Evolutionary conservation across 2,113 vertebrate species (phyloP), one percentile per base, ranked within the genome.

Genomic region (Zosterops pallidus): DNA sequence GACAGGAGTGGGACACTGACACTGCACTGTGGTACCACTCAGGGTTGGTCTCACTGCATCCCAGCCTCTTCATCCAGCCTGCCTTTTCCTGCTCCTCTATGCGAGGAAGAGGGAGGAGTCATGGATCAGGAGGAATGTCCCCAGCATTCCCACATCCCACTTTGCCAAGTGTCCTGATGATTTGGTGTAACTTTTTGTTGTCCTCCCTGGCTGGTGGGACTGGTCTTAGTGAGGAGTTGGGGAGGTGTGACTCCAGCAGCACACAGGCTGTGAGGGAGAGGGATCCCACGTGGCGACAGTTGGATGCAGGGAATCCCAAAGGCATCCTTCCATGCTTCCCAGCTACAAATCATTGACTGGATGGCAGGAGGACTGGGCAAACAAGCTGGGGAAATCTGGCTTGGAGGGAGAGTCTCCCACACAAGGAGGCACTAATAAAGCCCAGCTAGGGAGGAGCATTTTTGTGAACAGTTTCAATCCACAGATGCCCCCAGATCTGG

Each of bases 301-400:
- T 33, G 80, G 89, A 35, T 67, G 69, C 71, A 31, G 90, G 87
- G 81, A 12, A 13, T 83, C 75, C 4, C 79, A 37, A 28, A 77
- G 72, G 64, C 85, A 52, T 77, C 95, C 64, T 77, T 65, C 90
- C 64, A 1, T 28, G 46, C 83, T 95, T 63, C 55, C 74, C 60
- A 63, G 81, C 81, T 77, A 26, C 75, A 85, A 70, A 74, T 83
- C 85, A 42, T 79, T 12, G 9, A 23, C 75, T 63, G 94, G 60
- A 55, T 80, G 87, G 90, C 93, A 89, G 89, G 57, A 79, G 57
- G 70, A 83, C 76, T 62, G 83, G 71, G 75, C 42, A 60, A 26
- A 83, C 52, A 28, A 86, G 75, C 82, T 94, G 91, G 87, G 81
- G 87, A 83, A 88, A 90, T 80, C 82, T 88, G 85, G 80, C 71